Conservation (phyloP, 2,797 vertebrate genomes). For the Antennarius maculatus region DNA sequence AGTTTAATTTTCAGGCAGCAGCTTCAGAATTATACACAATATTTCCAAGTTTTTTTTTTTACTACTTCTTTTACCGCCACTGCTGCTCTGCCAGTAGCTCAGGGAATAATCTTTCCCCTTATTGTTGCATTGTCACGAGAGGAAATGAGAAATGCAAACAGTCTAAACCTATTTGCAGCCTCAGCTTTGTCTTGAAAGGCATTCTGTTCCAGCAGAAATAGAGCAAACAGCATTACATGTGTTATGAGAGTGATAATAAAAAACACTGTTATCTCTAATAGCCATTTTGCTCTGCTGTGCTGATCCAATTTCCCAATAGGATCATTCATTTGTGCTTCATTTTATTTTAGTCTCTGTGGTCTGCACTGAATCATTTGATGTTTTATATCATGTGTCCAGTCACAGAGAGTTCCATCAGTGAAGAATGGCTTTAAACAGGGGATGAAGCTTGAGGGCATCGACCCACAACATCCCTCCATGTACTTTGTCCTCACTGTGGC, state of each 20-base stretch:
- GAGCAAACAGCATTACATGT: not conserved
- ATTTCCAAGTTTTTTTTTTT: not conserved
- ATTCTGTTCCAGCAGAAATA: not conserved
- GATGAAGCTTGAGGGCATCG: slow-evolving; percentile 97
- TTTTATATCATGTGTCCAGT: slow-evolving; percentile 63
- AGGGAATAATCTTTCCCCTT: not conserved
- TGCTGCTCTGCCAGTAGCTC: slow-evolving; percentile 8
- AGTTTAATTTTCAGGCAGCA: slow-evolving; percentile 9
- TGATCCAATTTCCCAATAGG: slow-evolving; percentile 1
- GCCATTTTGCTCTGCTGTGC: not conserved
- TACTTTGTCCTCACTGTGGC: slow-evolving; percentile 97
- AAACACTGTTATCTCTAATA: not conserved
- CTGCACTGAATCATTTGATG: slow-evolving; percentile 11
- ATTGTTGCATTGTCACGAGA: slow-evolving; percentile 2
- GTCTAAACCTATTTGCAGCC: not conserved
- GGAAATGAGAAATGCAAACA: slow-evolving; percentile 15
- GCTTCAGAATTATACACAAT: not conserved
- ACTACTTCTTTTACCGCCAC: slow-evolving; percentile 6
- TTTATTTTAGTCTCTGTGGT: slow-evolving; percentile 3
- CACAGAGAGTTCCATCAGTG: slow-evolving; percentile 83
- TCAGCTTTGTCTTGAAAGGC: not conserved
- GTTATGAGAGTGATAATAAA: not conserved
- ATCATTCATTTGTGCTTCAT: not conserved
- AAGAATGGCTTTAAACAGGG: slow-evolving; percentile 93
- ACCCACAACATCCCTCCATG: slow-evolving; percentile 96